Conservation (phyloP, 2,888 invertebrate genomes). For the Calliphora vomitoria region DNA sequence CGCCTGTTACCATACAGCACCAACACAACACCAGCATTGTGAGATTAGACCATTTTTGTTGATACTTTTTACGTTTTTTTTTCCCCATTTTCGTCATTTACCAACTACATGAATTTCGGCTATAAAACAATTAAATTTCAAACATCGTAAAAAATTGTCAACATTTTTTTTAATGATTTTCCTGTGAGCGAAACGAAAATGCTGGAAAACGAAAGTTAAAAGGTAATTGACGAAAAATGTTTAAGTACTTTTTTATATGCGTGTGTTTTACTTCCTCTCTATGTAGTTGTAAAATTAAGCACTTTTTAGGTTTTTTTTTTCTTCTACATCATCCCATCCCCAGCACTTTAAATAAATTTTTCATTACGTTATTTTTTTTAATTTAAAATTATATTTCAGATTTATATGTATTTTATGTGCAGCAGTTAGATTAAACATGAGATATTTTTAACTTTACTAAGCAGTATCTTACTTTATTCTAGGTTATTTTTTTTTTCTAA, state of each 20-base stretch:
- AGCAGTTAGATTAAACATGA: background rate
- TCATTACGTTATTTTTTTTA: constrained; percentile 24
- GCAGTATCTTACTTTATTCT: background rate
- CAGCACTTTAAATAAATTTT: background rate
- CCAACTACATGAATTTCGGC: constrained; percentile 58
- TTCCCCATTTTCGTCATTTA: constrained; percentile 14
- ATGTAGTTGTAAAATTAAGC: constrained; percentile 40
- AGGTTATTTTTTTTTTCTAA: background rate
- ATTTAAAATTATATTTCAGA: constrained; percentile 44
- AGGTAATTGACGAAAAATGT: constrained; percentile 67
- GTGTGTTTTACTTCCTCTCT: background rate
- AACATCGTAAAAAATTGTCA: constrained; percentile 69
- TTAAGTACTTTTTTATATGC: constrained; percentile 56
- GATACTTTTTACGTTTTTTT: constrained; percentile 9
- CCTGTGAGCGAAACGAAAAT: constrained; percentile 37
- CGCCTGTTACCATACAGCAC: background rate
- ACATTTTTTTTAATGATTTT: constrained; percentile 59
- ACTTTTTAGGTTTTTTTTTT: constrained; percentile 1
- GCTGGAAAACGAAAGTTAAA: constrained; percentile 54
- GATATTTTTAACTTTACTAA: constrained; percentile 3
- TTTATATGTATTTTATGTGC: constrained; percentile 35
- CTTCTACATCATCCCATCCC: background rate
- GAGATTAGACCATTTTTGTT: constrained; percentile 5
- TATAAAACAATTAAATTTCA: constrained; percentile 70
- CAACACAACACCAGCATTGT: constrained; percentile 8